These are phyloP conservation scores for Euclidia mi DNA, from an alignment of 2,888 invertebrate genomes.

Conservation along the genomic window DNA sequence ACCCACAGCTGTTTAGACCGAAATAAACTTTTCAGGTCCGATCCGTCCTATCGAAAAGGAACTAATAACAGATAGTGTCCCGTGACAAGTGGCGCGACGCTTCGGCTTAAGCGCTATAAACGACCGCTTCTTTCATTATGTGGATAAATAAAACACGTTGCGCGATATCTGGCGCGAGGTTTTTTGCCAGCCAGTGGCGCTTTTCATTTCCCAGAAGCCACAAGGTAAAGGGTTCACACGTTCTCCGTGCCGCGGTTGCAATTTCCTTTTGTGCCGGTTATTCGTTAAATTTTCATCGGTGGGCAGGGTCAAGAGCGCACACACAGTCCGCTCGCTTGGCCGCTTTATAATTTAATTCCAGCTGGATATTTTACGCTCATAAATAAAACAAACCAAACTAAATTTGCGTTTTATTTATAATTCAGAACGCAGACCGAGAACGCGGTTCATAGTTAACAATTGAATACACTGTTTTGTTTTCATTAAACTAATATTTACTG, in stretches of 20 bases:
- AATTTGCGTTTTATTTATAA: constrained; percentile 68
- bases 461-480: constrained; percentile 52
- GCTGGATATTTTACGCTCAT: constrained; percentile 69
- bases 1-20: constrained; percentile 69
- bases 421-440: constrained; percentile 51
- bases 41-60: constrained; percentile 50
- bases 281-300: constrained; percentile 81
- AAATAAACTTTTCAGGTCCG: constrained; percentile 69
- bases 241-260: constrained; percentile 67
- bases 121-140: constrained; percentile 31
- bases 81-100: constrained; percentile 12
- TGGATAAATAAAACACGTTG: constrained; percentile 54
- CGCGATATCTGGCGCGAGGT: constrained; percentile 43
- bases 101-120: not conserved
- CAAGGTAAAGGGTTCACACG: constrained; percentile 73
- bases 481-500: constrained; percentile 31
- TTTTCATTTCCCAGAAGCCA: constrained; percentile 64
- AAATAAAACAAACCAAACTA: constrained; percentile 73
- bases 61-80: constrained; percentile 43
- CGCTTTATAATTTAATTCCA: constrained; percentile 74
- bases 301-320: constrained; percentile 64
- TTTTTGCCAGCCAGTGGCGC: constrained; percentile 55
- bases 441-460: constrained; percentile 57
- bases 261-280: constrained; percentile 79
- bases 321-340: constrained; percentile 55